Conservation (phyloP, 2,797 vertebrate species). For the Cirrhinus molitorella region DNA sequence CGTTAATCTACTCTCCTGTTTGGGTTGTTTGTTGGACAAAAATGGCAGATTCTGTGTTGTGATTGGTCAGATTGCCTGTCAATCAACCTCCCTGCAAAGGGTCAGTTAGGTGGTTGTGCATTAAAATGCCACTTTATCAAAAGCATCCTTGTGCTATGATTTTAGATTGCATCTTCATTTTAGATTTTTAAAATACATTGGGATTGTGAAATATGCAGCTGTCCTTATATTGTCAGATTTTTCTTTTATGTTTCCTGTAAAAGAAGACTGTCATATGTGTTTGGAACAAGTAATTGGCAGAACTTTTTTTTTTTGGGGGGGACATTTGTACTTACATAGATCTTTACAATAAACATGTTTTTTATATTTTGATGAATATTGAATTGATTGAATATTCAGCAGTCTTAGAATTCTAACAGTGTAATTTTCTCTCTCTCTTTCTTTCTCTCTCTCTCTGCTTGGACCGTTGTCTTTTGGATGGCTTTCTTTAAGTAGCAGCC, state of each 20-base stretch:
- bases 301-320: neutral
- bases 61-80: too few species aligned
- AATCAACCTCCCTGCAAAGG: too few species aligned
- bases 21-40: too few species aligned
- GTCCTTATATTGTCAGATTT: neutral
- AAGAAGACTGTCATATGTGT: neutral
- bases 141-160: too few species aligned
- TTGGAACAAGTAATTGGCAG: neutral
- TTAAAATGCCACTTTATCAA: neutral
- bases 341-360: neutral
- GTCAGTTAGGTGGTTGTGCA: neutral
- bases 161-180: neutral
- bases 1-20: too few species aligned
- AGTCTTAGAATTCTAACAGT: neutral
- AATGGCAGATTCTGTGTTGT: too few species aligned
- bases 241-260: neutral
- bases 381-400: neutral
- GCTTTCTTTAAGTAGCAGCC: conserved; percentile 4
- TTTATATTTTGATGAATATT: neutral
- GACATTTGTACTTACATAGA: neutral
- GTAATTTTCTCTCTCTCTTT: neutral
- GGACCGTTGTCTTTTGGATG: neutral
- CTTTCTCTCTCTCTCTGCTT: neutral
- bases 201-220: neutral
- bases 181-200: too few species aligned